Conservation (phyloP, 2,797 vertebrate genomes). For the Yasuhikotakia modesta region DNA sequence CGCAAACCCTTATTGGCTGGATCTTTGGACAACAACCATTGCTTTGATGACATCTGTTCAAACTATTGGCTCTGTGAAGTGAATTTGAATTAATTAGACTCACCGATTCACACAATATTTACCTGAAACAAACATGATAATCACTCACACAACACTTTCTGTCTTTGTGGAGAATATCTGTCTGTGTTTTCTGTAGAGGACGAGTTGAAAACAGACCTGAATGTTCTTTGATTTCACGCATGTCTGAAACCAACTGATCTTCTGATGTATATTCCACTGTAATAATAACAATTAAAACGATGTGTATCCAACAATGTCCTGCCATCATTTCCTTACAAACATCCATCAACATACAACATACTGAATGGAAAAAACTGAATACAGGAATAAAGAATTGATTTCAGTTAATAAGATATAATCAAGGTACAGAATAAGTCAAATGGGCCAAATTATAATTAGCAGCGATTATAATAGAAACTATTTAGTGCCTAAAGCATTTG, state of each 20-base stretch:
- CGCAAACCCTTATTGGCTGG: not conserved
- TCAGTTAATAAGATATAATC: not conserved
- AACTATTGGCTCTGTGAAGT: not conserved
- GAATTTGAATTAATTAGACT: not conserved
- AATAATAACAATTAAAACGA: slow-evolving; percentile 58
- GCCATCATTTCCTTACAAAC: slow-evolving; percentile 26
- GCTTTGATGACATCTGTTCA: not conserved
- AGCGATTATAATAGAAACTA: not conserved
- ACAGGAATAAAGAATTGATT: no score
- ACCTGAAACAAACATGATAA: not conserved
- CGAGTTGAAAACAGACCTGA: slow-evolving; percentile 29
- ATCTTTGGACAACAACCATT: slow-evolving; percentile 1
- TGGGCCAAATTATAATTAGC: not conserved
- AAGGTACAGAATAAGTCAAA: not conserved
- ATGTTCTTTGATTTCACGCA: slow-evolving; percentile 52
- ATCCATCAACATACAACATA: not conserved
- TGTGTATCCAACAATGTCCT: slow-evolving; percentile 40
- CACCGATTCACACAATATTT: not conserved
- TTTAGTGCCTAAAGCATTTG: not conserved
- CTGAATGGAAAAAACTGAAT: no score
- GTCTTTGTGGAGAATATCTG: slow-evolving; percentile 15
- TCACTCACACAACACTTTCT: slow-evolving; percentile 23
- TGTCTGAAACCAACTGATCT: slow-evolving; percentile 57
- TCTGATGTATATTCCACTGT: slow-evolving; percentile 57
- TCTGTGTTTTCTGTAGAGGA: slow-evolving; percentile 31